A percentile compares a stretch with the other conserved stretches of the same genome.
Evolutionary conservation across 2,888 invertebrate species (phyloP).

Genomic region (Geotrupes spiniger): DNA sequence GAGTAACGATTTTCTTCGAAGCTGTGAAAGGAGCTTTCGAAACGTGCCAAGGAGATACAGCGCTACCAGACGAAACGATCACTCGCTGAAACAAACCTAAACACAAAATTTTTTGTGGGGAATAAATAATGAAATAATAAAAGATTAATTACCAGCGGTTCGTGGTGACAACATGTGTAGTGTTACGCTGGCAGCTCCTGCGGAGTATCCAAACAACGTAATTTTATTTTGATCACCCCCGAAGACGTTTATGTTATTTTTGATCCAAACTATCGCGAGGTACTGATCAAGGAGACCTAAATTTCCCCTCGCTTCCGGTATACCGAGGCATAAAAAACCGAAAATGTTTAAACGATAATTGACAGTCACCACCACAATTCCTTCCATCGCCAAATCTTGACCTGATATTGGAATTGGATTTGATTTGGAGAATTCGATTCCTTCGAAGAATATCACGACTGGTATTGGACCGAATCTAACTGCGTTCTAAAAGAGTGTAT

Average conservation of each 20-base stretch:
- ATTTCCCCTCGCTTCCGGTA: slow-evolving; percentile 69
- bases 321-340: slow-evolving; percentile 62
- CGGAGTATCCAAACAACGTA: slow-evolving; percentile 81
- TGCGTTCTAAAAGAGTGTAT: slow-evolving; percentile 31
- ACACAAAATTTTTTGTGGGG: slow-evolving; percentile 20
- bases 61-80: slow-evolving; percentile 65
- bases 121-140: too few species aligned
- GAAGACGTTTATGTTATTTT: slow-evolving; percentile 73
- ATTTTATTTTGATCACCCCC: slow-evolving; percentile 76
- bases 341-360: slow-evolving; percentile 70
- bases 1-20: slow-evolving; percentile 58
- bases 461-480: slow-evolving; percentile 57
- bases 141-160: slow-evolving; percentile 59
- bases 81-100: slow-evolving; percentile 63
- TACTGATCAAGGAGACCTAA: slow-evolving; percentile 84
- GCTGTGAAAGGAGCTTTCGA: slow-evolving; percentile 49
- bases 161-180: slow-evolving; percentile 66
- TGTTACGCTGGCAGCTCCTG: slow-evolving; percentile 69
- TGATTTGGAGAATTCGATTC: slow-evolving; percentile 56
- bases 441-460: slow-evolving; percentile 69
- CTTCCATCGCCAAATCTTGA: slow-evolving; percentile 71
- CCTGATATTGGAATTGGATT: slow-evolving; percentile 58
- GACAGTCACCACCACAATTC: slow-evolving; percentile 66
- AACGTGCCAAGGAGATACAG: slow-evolving; percentile 50
- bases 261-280: slow-evolving; percentile 73